Base-by-base conservation (phyloP, 2,113 vertebrate species). In the Loxodonta africana region DNA sequence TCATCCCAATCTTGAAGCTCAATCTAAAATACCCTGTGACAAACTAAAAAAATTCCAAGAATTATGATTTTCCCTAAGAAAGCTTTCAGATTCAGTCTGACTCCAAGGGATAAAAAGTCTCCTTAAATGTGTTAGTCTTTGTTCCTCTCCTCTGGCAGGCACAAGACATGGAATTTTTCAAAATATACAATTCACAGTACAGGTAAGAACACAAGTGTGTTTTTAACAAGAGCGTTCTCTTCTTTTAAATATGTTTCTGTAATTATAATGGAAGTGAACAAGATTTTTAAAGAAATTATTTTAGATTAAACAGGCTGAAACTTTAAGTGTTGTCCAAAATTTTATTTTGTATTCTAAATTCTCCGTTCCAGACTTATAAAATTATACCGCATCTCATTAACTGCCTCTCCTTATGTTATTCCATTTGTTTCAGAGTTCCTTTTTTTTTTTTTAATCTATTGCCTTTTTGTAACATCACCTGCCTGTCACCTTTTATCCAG, bases 381-480 rank as follows among this genome's bases (percentile, higher is more conserved):
- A 94, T 92, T 86, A 96, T 83, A 93, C 51, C 53, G 77, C 51
- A 92, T 91, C 83, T 88, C 83, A 96, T 93, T 93, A 97, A 85
- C 83, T 95, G 87, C 2, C 76, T 80, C 76, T 93, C 65, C 87
- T 97, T 96, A 95, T 82, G 90, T 73, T 97, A 97, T 81, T 63
- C 60, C 90, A 96, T 95, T 96, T 93, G 71, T 85, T 91, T 88
- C 90, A 85, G 44, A 78, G 37, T 89, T 84, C 28, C 37, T 80
- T 69, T 90, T 57, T 46, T 53, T 76, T 65, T 46, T 65, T 76
- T 65, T 20, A 74, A 62, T 84, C 41, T 86, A 83, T 37, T 97
- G 74, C 62, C 33, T 94, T 91, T 77, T 78, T 87, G 63, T 92
- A 87, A 63, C 53, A 95, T 88, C 71, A 96, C 33, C 76, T 96